Conservation (phyloP, 2,888 invertebrate genomes). For the Arge pagana region DNA sequence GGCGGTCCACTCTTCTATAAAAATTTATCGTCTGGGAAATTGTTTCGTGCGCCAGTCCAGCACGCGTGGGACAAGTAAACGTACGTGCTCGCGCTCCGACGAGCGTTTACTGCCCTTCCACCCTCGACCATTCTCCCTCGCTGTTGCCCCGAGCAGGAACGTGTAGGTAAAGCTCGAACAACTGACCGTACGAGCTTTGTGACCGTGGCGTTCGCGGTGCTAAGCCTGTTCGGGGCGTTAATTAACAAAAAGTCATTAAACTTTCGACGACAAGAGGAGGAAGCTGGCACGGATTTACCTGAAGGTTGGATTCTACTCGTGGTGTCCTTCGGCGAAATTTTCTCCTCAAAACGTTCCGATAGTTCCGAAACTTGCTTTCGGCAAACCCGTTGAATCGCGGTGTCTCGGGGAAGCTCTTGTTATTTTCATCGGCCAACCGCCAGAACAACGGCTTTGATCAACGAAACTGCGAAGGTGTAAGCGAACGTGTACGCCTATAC, state of each 20-base stretch:
- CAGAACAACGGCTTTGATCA: too few species aligned
- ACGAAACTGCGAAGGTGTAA: too few species aligned
- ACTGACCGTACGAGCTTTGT: constrained; percentile 21
- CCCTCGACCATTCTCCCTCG: too few species aligned
- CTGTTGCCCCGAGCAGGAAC: constrained; percentile 10
- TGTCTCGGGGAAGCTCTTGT: too few species aligned
- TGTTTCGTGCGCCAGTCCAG: constrained; percentile 53
- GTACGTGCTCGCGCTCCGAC: constrained; percentile 12
- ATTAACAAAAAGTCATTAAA: constrained; percentile 59
- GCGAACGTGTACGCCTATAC: too few species aligned
- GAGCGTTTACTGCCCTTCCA: constrained; percentile 7
- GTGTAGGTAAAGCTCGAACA: constrained; percentile 19
- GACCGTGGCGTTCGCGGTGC: constrained; percentile 44
- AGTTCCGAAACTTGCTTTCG: too few species aligned
- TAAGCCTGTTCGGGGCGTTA: constrained; percentile 53
- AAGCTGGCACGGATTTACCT: constrained; percentile 17
- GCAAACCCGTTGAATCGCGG: too few species aligned
- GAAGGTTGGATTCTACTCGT: too few species aligned
- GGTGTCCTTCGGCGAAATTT: too few species aligned
- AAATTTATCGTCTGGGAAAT: constrained; percentile 60
- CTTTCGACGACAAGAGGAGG: constrained; percentile 51
- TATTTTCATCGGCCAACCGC: too few species aligned
- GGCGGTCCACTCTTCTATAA: constrained; percentile 47
- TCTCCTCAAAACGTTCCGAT: too few species aligned
- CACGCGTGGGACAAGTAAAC: constrained; percentile 38